Evolutionary conservation across 2,797 vertebrate species (phyloP), one percentile per base, ranked within the genome.

Genomic region (Pterois miles): DNA sequence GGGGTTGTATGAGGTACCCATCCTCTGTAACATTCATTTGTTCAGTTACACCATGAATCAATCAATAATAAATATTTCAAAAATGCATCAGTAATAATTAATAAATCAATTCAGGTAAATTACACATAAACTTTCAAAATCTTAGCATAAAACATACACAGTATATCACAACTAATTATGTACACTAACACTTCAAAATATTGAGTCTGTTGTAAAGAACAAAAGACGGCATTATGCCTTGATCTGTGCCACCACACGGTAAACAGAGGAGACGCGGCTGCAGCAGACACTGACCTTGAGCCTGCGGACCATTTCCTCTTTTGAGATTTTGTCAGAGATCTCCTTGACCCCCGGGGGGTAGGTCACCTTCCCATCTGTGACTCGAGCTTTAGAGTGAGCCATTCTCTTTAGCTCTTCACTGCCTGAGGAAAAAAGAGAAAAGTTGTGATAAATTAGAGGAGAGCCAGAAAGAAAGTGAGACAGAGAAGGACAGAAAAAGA

Each of bases 301-400:
- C 65, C 98, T 95, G 89, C 98, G 96, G 90, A 99, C 98, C 98
- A 99, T 99, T 94, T 99, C 98, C 92, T 99, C 98, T 92, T 99
- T 99, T 79, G 98, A 99, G 94, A 99, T 99, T 93, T 99, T 99
- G 93, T 99, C 98, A 33, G 98, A 99, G 89, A 99, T 99, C 94
- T 99, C 98, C 95, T 99, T 99, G 91, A 99, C 98, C 92, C 98
- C 98, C 12, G 97, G 98, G 57, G 98, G 98, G 94, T 99, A 99
- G 76, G 98, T 99, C 94, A 99, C 98, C 95, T 99, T 99, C 93
- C 97, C 98, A 89, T 99, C 98, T 48, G 97, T 96, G 94, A 97
- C 97, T 96, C 97, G 97, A 33, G 97, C 96, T 96, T 99, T 99
- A 89, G 98, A 97, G 95, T 98, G 98, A 97, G 98, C 98, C 98